Conservation (phyloP, 1,140 invertebrate species). For the Thalassaphorura encarpata region DNA sequence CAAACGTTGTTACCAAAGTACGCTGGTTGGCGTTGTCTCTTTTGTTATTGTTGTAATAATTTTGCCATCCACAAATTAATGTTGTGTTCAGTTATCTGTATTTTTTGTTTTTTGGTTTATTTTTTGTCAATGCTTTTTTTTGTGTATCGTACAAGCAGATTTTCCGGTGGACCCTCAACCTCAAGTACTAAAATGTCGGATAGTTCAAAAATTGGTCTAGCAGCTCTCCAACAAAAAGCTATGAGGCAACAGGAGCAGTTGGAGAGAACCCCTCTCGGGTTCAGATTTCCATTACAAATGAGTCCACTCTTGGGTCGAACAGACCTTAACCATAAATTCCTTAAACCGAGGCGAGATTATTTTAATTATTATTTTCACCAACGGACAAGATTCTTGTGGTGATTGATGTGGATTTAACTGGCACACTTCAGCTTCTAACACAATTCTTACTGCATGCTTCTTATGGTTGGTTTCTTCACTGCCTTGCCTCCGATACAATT, state of each 20-base stretch:
- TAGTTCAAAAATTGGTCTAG: conserved; percentile 45
- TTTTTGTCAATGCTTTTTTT: conserved; percentile 6
- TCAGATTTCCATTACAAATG: conserved; percentile 30
- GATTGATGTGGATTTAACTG: not conserved
- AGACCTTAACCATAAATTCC: conserved; percentile 1
- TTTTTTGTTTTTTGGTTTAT: conserved; percentile 5
- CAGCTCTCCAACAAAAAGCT: conserved; percentile 50
- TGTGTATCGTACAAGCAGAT: conserved; percentile 11
- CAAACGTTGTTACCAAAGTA: too few species aligned
- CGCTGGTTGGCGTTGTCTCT: too few species aligned
- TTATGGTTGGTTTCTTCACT: not conserved
- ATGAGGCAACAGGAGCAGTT: conserved; percentile 34
- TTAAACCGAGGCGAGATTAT: conserved; percentile 15
- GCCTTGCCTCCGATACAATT: not conserved
- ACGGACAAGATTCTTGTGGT: not conserved
- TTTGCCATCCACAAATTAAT: too few species aligned
- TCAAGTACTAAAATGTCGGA: not conserved
- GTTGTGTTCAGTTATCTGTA: too few species aligned
- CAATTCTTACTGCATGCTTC: not conserved
- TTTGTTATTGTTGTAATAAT: too few species aligned
- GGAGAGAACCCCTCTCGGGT: conserved; percentile 28
- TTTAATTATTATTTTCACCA: conserved; percentile 7
- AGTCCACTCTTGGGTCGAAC: conserved; percentile 23
- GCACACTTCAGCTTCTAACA: not conserved
- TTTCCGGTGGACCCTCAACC: too few species aligned